Conservation (phyloP, 2,888 invertebrate species). For the Malachius bipustulatus region DNA sequence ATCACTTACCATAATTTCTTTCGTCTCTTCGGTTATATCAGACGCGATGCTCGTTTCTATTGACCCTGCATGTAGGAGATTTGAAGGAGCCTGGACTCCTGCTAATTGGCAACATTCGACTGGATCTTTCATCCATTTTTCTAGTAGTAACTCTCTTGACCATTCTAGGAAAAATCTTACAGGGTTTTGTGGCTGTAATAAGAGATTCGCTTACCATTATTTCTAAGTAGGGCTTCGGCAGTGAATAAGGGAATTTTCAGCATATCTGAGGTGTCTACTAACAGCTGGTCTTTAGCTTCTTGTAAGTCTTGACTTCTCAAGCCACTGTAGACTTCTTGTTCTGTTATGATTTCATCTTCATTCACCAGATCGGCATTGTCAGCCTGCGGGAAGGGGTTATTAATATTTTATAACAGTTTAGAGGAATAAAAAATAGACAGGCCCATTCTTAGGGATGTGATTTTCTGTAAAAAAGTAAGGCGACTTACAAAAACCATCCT, state of each 20-base stretch:
- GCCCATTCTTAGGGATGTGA: not conserved
- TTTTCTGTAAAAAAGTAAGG: conserved; percentile 1
- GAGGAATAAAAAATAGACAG: not conserved
- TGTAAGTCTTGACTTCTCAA: conserved; percentile 54
- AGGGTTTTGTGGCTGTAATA: not conserved
- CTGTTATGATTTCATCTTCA: conserved; percentile 39
- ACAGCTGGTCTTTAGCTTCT: conserved; percentile 55
- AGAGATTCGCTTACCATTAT: conserved; percentile 42
- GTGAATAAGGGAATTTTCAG: conserved; percentile 56
- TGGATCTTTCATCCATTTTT: conserved; percentile 57
- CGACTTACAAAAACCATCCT: conserved; percentile 53
- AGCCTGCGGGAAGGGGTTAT: conserved; percentile 28
- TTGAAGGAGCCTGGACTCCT: conserved; percentile 50
- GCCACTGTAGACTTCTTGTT: conserved; percentile 45
- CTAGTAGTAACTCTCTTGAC: conserved; percentile 52
- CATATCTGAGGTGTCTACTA: conserved; percentile 61
- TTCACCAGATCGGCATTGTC: conserved; percentile 40
- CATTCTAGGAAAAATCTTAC: conserved; percentile 42
- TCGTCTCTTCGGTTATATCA: conserved; percentile 25
- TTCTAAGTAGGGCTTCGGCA: conserved; percentile 53
- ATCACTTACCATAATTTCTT: conserved; percentile 31
- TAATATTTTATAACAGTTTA: not conserved
- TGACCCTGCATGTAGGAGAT: conserved; percentile 34
- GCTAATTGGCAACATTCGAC: conserved; percentile 51
- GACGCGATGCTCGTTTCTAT: conserved; percentile 33